A percentile compares a stretch with the other conserved stretches of the same genome.
These are phyloP conservation scores for Phymastichus coffea DNA, from an alignment of 1,140 invertebrate species.

Conservation along the genomic window DNA sequence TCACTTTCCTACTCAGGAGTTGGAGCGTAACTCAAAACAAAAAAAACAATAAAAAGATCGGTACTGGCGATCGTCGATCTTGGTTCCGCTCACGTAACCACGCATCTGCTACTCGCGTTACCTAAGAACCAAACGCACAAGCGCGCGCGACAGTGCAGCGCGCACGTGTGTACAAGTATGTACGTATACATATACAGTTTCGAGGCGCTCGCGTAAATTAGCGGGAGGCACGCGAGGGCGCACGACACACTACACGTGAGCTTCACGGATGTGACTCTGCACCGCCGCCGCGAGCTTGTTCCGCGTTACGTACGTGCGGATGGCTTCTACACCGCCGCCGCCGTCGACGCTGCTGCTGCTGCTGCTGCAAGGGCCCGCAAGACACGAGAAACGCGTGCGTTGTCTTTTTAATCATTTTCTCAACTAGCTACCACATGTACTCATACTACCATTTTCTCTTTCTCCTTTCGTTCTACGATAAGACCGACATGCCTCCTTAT, in stretches of 20 bases:
- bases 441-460: no score
- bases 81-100: constrained; percentile 6
- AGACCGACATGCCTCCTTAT: no score
- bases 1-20: no score
- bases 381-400: no score
- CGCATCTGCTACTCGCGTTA: constrained; percentile 17
- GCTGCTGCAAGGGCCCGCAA: no score
- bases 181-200: neutral
- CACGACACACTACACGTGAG: neutral
- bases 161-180: no score
- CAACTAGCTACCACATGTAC: no score
- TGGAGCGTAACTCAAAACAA: neutral
- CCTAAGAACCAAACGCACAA: constrained; percentile 13
- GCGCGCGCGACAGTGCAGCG: neutral
- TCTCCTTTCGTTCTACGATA: no score
- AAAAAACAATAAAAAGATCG: neutral
- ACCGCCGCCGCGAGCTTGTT: neutral
- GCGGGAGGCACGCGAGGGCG: constrained; percentile 9
- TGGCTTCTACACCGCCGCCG: neutral
- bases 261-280: constrained; percentile 1
- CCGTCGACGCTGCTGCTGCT: no score
- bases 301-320: neutral
- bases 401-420: no score
- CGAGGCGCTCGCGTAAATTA: constrained; percentile 13
- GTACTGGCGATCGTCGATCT: constrained; percentile 6